Evolutionary conservation across 2,888 invertebrate species (phyloP).

Genomic region (Philhelius pedissequus): DNA sequence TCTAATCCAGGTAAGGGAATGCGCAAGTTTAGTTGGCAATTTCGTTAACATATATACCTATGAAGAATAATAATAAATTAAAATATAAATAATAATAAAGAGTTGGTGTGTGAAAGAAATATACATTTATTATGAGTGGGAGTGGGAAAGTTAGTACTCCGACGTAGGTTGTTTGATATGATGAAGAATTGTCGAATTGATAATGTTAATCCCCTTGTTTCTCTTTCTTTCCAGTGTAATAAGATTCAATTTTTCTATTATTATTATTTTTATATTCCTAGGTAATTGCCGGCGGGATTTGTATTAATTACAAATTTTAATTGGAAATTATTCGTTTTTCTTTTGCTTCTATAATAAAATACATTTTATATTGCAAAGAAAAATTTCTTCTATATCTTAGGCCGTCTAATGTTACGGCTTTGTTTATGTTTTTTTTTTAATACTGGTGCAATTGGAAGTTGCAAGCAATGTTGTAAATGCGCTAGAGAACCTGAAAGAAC

Average conservation of each 20-base stretch:
- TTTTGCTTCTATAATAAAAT: constrained; percentile 3
- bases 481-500: no score
- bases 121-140: neutral
- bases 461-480: no score
- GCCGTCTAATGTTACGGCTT: constrained; percentile 2
- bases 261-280: constrained; percentile 57
- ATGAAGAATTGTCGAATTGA: constrained; percentile 7
- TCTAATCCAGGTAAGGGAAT: constrained; percentile 51
- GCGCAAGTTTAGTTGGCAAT: constrained; percentile 48
- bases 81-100: constrained; percentile 66
- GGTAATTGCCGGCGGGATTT: constrained; percentile 68
- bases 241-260: neutral
- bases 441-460: no score
- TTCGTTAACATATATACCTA: constrained; percentile 34
- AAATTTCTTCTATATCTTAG: neutral
- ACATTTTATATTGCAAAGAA: constrained; percentile 6
- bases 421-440: neutral
- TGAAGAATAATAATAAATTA: constrained; percentile 53
- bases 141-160: neutral
- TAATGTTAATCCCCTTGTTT: neutral
- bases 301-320: constrained; percentile 15
- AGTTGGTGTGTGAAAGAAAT: constrained; percentile 48
- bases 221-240: neutral
- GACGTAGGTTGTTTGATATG: constrained; percentile 8
- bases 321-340: constrained; percentile 3